Conservation (phyloP, 2,113 vertebrate species). For the cat (Felis catus) region F.catus_Fca126_mat1.0 CM031414.1:106991501-106992000, state of each 20-base stretch:
- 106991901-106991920: background rate
- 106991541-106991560: background rate
- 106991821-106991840: background rate
- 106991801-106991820: background rate
- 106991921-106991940: background rate
- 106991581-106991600: background rate
- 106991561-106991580: background rate
- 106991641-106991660: background rate
- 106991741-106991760: background rate
- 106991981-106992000: background rate
- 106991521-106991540: background rate
- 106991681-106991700: background rate
- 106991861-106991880: background rate
- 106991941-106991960: accelerated
- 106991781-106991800: background rate
- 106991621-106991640: slow-evolving; percentile 13
- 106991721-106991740: background rate
- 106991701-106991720: background rate
- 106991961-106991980: background rate
- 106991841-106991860: background rate
- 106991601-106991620: background rate
- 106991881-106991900: background rate
- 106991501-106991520: background rate
- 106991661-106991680: background rate
- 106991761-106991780: background rate